A percentile compares a stretch with the other conserved stretches of the same genome.
These are phyloP conservation scores for Coleophora flavipennella DNA, from an alignment of 2,888 invertebrate genomes.

Conservation along the genomic window DNA sequence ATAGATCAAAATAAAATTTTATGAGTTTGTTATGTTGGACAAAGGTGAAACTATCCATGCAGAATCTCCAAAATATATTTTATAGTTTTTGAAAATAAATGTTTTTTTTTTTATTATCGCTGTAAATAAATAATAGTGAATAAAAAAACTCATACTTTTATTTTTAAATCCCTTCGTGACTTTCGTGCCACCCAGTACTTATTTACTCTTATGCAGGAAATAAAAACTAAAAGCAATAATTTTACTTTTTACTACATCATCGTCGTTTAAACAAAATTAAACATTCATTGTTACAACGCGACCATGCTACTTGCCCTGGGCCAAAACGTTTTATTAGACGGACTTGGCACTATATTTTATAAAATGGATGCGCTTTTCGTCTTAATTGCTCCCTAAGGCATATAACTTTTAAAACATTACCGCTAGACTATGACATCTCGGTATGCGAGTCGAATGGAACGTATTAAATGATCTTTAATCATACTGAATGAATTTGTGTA, in stretches of 20 bases:
- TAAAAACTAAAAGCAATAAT: not conserved
- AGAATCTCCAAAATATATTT: no score
- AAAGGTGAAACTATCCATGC: no score
- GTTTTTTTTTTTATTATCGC: no score
- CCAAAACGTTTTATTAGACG: slow-evolving; percentile 21
- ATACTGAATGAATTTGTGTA: not conserved
- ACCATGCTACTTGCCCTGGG: slow-evolving; percentile 15
- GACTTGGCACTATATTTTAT: slow-evolving; percentile 1
- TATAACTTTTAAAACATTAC: slow-evolving; percentile 7
- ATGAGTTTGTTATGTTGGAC: no score
- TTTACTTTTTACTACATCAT: not conserved
- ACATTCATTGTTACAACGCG: not conserved
- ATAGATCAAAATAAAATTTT: no score
- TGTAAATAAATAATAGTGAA: no score
- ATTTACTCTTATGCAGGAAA: not conserved
- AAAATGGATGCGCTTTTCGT: slow-evolving; percentile 6
- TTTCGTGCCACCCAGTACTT: no score
- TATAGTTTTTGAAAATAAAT: no score
- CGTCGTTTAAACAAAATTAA: not conserved
- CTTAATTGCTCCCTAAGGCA: slow-evolving; percentile 8
- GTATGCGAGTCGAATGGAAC: not conserved
- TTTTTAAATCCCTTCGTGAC: no score
- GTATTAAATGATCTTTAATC: slow-evolving; percentile 2
- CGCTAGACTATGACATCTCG: slow-evolving; percentile 4
- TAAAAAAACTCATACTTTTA: no score